Evolutionary conservation across 2,113 vertebrate species (phyloP).

Genomic region (Microcebus griseorufus): DNA sequence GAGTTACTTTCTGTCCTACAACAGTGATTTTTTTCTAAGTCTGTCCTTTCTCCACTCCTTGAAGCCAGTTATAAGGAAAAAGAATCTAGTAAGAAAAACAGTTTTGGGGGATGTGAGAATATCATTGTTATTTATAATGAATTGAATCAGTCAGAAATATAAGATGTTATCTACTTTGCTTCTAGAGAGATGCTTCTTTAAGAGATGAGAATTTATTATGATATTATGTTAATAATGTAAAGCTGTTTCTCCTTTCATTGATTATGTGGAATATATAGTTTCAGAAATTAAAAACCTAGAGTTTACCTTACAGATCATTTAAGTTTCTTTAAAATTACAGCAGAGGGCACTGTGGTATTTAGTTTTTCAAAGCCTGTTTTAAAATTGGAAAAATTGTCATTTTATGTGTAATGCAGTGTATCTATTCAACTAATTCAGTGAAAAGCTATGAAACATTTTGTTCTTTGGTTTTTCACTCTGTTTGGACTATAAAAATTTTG

Average conservation of each 20-base stretch:
- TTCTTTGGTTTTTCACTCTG: slow-evolving; percentile 46
- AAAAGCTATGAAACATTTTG: slow-evolving; percentile 25
- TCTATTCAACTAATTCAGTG: neutral
- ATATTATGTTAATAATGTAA: neutral
- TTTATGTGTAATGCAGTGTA: slow-evolving; percentile 52
- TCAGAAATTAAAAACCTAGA: slow-evolving; percentile 31
- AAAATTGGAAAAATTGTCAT: slow-evolving; percentile 39
- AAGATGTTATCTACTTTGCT: neutral
- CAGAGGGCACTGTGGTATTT: slow-evolving; percentile 81
- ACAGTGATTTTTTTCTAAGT: neutral
- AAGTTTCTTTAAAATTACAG: slow-evolving; percentile 58
- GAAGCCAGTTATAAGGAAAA: slow-evolving; percentile 8
- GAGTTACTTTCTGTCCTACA: neutral
- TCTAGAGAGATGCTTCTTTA: neutral
- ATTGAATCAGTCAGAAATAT: neutral
- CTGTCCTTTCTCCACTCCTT: neutral
- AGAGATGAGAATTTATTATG: slow-evolving; percentile 27
- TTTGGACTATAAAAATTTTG: slow-evolving; percentile 4
- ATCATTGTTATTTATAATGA: neutral
- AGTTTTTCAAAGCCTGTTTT: slow-evolving; percentile 49
- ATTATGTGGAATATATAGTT: neutral
- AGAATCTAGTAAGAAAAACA: neutral
- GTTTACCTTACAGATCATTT: neutral
- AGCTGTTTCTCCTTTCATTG: slow-evolving; percentile 22
- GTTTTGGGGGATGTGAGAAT: neutral